Base-by-base conservation (phyloP, 2,888 invertebrate species). In the Ochropleura plecta region DNA sequence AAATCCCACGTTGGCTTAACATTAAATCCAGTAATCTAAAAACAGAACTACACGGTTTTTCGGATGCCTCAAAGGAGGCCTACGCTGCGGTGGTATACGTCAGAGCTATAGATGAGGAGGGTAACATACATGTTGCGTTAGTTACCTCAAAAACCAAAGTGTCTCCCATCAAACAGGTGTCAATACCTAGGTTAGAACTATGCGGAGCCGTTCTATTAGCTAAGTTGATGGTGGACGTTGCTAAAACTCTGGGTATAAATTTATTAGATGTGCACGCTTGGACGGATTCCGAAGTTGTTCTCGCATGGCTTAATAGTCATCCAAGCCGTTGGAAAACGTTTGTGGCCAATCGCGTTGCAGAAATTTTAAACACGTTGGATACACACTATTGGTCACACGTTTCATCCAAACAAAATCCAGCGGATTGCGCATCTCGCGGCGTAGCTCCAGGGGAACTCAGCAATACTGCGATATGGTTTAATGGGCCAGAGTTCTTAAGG, bases 101-200 rank as follows among this genome's bases (percentile, higher is more conserved):
- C 14, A 62, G 62, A 44, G 62, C 44, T 44, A 62, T 44, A 44
- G 62, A 44, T 62, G 44, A 14, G 16, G 46, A 48, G 46, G 48
- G 30, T 49, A 65, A 65, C 49, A 49, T 65, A 49, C 9, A 49
- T 0, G 49, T 65, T 30, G 30, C 49, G 30, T 65, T 65, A 65
- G 64, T 65, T 49, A 65, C 64, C 49, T 65, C 64, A 7, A 65
- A 65, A 65, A 65, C 64, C 2, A 65, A 65, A 0, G 65, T 65
- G 65, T 49, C 30, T 49, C 49, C 65, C 49, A 65, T 65, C 46
- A 62, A 44, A 62, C 62, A 62, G 44, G 62, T 62, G 44, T 62
- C 62, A 7, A 62, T 62, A 62, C 63, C 64, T 30, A 49, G 64
- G 48, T 48, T 64, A 2, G 48, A 64, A 30, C 64, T 65, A 18